These are phyloP conservation scores for Catocala nupta DNA, from an alignment of 2,888 invertebrate species.

Conservation along the genomic window DNA sequence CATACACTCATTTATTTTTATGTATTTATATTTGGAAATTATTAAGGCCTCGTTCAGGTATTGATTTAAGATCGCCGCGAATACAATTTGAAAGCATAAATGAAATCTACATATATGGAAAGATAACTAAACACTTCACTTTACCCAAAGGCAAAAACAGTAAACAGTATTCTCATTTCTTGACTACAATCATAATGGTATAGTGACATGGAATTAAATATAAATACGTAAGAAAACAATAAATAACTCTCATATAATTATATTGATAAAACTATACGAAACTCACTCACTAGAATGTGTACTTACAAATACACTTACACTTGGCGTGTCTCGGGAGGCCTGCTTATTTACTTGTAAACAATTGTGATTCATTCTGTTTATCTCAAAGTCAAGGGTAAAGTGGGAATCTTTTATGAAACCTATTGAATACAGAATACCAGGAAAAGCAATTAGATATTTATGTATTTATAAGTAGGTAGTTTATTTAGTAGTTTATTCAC, in stretches of 20 bases:
- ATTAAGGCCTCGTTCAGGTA: neutral
- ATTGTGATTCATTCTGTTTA: constrained; percentile 52
- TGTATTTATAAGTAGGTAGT: neutral
- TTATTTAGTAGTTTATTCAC: neutral
- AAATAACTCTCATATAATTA: constrained; percentile 3
- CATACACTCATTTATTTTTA: constrained; percentile 13
- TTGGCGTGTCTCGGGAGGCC: constrained; percentile 7
- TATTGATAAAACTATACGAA: neutral
- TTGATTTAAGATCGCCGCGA: too few relatives aligned
- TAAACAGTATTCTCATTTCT: too few relatives aligned
- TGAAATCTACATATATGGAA: too few relatives aligned
- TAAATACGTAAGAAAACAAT: neutral
- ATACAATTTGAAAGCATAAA: too few relatives aligned
- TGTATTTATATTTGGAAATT: neutral
- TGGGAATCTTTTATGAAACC: constrained; percentile 6
- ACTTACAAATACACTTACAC: neutral
- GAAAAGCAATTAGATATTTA: neutral
- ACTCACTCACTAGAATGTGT: neutral
- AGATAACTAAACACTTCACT: too few relatives aligned
- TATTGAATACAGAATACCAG: neutral
- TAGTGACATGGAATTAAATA: too few relatives aligned
- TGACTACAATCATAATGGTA: too few relatives aligned
- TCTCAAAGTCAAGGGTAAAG: constrained; percentile 48
- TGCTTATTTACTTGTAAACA: constrained; percentile 21
- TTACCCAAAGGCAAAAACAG: too few relatives aligned